A percentile compares a stretch with the other conserved stretches of the same genome.
Evolutionary conservation across 2,797 vertebrate genomes (phyloP).

Genomic region (Ispidina picta): DNA sequence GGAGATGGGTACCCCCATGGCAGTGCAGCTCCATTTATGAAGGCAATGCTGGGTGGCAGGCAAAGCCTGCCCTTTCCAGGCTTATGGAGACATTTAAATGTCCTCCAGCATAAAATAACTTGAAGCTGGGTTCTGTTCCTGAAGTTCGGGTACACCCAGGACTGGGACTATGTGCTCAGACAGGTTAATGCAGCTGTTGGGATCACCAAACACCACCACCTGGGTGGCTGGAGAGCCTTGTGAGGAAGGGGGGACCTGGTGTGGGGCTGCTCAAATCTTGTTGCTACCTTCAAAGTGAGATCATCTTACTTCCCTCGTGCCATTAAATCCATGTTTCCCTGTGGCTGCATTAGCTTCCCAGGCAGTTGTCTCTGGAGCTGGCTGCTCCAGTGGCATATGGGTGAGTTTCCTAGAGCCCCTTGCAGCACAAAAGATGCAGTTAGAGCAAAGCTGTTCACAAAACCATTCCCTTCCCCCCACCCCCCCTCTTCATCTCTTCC

Average conservation of each 20-base stretch:
- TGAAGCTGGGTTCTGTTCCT: neutral
- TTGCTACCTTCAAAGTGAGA: neutral
- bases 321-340: fast-evolving
- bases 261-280: neutral
- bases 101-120: neutral
- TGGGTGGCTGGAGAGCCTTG: neutral
- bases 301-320: neutral
- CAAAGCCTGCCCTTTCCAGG: neutral
- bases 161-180: neutral
- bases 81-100: neutral
- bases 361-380: neutral
- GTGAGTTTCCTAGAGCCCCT: neutral
- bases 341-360: neutral
- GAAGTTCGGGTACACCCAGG: neutral
- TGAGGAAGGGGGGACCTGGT: neutral
- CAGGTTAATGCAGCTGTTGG: neutral
- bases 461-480: neutral
- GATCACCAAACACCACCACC: neutral
- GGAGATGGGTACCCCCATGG: neutral
- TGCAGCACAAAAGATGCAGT: neutral
- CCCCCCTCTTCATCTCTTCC: neutral
- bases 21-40: neutral
- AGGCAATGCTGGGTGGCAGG: neutral
- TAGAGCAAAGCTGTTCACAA: neutral
- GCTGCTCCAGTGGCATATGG: neutral